phyloP scores from a whole-genome alignment of 2,888 invertebrate species.

The Polydesmus complanatus region DNA sequence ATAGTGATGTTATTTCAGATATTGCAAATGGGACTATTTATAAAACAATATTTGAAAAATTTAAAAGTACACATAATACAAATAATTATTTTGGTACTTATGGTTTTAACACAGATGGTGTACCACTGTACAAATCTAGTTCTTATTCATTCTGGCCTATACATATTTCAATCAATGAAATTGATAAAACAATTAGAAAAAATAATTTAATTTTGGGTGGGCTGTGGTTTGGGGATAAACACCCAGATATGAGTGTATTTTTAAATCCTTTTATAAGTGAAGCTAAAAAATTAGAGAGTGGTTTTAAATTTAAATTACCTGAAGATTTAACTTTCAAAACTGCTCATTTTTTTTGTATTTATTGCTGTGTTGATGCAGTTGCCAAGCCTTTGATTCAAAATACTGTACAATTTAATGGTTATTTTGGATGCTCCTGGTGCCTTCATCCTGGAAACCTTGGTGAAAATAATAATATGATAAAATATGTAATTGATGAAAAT shows the following conservation, averaged over 20 bases:
- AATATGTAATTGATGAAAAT: not conserved
- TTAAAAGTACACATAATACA: too few species aligned
- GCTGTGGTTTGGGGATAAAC: not conserved
- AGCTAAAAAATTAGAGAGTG: not conserved
- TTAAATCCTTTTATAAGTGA: not conserved
- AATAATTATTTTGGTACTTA: too few species aligned
- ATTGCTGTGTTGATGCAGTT: not conserved
- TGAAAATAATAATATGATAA: not conserved
- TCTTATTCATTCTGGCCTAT: conserved; percentile 2
- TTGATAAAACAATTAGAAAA: not conserved
- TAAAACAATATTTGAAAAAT: too few species aligned
- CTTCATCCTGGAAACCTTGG: conserved; percentile 2
- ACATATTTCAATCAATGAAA: not conserved
- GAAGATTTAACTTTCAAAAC: not conserved
- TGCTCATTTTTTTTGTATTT: not conserved
- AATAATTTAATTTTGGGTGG: not conserved
- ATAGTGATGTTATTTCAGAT: too few species aligned
- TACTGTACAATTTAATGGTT: not conserved
- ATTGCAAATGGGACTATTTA: too few species aligned
- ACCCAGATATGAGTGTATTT: not conserved
- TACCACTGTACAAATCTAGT: not conserved
- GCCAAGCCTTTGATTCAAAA: not conserved
- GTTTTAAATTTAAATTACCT: not conserved
- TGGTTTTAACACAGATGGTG: conserved; percentile 1
- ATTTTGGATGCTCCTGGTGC: conserved; percentile 7